Base-by-base conservation (phyloP, 30 jellyfish, hydroid and myxozoan species). In the Hydractinia symbiolongicarpus region DNA sequence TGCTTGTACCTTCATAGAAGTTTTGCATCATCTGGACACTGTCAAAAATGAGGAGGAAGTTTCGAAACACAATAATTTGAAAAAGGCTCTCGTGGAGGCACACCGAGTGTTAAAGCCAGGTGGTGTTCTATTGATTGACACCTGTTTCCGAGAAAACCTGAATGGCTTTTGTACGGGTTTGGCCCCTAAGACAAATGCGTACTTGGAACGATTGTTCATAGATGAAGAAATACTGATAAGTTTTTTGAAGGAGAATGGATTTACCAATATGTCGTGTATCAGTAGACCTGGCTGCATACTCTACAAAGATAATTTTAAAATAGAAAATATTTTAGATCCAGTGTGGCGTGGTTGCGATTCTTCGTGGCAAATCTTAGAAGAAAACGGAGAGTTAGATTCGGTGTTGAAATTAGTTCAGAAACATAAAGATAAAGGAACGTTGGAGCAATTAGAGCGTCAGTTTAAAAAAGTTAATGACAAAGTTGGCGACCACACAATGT, bases 31-130 rank as follows among this genome's bases (percentile, higher is more conserved):
- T 55, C 66, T 90, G 7, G 97, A 86, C 81, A 58, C 84, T 5
- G 52, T 71, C 44, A 50, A 30, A 16, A 78, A 67, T 6, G 44
- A 30, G 44, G 10, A 13, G 21, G 49, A 53, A 17, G 21, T 6
- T 66, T 8, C 53, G 17, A 83, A 78, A 17, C 40, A 78, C 51
- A 90, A 92, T 5, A 86, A 77, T 68, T 52, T 72, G 8, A 76
- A 61, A 58, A 71, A 70, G 54, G 19, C 86, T 40, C 78, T 90
- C 49, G 66, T 77, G 4, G 95, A 90, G 61, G 97, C 95, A 4
- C 78, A 72, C 60, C 77, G 95, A 16, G 97, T 90, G 9, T 81
- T 90, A 60, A 82, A 86, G 70, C 94, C 95, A 7, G 95, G 95
- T 73, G 97, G 97, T 7, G 90, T 86, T 50, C 56, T 90, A 73